Percentiles rank a stretch among this genome's conserved stretches.
Evolutionary conservation across 1,140 invertebrate species (phyloP).

Genomic region (Meteorus sp.): DNA sequence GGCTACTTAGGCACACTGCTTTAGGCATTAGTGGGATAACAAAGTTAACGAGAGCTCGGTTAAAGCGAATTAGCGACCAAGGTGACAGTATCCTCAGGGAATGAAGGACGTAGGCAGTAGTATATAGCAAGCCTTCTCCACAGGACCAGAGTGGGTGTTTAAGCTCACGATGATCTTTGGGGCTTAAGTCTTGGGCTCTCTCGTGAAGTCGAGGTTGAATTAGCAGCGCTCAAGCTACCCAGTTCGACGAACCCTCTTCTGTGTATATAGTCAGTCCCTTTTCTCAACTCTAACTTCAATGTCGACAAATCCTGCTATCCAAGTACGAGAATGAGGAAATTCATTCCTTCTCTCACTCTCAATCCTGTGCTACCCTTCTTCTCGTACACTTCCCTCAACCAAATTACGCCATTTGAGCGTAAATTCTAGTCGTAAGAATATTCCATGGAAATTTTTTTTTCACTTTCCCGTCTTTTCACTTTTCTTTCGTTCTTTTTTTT

Average conservation of each 20-base stretch:
- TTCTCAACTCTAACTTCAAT: conserved; percentile 3
- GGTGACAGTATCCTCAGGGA: conserved; percentile 18
- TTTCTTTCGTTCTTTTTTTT: no score
- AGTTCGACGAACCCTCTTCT: not conserved
- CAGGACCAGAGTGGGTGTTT: conserved; percentile 24
- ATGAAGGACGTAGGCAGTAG: conserved; percentile 15
- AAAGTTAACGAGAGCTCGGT: conserved; percentile 30
- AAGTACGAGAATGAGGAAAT: conserved; percentile 1
- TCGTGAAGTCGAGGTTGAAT: conserved; percentile 10
- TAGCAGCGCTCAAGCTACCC: not conserved
- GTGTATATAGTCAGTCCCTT: not conserved
- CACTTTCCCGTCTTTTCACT: not conserved
- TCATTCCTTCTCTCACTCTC: not conserved
- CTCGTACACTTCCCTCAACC: no score
- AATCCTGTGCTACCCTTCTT: no score
- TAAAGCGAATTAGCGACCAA: conserved; percentile 29
- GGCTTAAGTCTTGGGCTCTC: conserved; percentile 14
- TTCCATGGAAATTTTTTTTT: no score
- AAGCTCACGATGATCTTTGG: conserved; percentile 39
- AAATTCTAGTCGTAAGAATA: not conserved
- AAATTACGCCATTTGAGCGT: not conserved
- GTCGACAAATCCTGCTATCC: not conserved
- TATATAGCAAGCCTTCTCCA: no score
- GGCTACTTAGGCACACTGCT: conserved; percentile 20
- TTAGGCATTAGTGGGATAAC: conserved; percentile 25